phyloP scores from a whole-genome alignment of 2,797 vertebrate genomes.

The Scyliorhinus canicula region DNA sequence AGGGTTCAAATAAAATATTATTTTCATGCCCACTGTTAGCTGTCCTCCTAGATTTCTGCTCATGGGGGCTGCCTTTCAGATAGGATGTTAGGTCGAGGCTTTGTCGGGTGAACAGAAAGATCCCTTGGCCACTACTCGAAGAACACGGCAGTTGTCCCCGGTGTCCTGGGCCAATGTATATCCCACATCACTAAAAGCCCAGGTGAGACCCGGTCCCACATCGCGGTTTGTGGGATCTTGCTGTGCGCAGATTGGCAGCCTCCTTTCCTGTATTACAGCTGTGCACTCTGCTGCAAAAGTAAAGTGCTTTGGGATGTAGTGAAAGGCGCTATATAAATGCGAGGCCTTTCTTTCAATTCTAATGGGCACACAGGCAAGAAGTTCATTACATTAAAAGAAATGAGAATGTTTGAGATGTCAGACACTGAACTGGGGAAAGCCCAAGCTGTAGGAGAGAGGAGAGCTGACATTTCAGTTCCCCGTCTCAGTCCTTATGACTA shows the following conservation, averaged over 20 bases:
- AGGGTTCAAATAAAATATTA: too few species aligned
- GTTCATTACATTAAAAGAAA: not conserved
- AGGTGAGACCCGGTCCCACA: too few species aligned
- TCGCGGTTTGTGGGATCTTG: too few species aligned
- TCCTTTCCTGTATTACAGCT: not conserved
- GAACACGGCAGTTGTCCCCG: too few species aligned
- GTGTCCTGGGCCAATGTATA: too few species aligned
- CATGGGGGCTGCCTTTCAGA: too few species aligned
- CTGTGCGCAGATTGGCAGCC: too few species aligned
- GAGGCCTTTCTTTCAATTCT: not conserved
- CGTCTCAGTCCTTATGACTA: not conserved
- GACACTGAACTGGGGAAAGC: not conserved
- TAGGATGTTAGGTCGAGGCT: too few species aligned
- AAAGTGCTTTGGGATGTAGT: not conserved
- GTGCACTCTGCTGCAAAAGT: not conserved
- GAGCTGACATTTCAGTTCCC: not conserved
- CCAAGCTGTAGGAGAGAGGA: not conserved
- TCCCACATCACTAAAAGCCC: not conserved
- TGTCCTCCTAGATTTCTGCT: too few species aligned
- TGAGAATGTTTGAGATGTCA: not conserved
- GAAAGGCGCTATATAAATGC: not conserved
- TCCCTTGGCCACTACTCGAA: too few species aligned
- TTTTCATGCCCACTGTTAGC: too few species aligned
- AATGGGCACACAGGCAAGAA: not conserved
- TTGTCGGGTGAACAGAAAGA: too few species aligned